Evolutionary conservation across 2,888 invertebrate species (phyloP), one percentile per base, ranked within the genome.

Genomic region (Leptura quadrifasciata): DNA sequence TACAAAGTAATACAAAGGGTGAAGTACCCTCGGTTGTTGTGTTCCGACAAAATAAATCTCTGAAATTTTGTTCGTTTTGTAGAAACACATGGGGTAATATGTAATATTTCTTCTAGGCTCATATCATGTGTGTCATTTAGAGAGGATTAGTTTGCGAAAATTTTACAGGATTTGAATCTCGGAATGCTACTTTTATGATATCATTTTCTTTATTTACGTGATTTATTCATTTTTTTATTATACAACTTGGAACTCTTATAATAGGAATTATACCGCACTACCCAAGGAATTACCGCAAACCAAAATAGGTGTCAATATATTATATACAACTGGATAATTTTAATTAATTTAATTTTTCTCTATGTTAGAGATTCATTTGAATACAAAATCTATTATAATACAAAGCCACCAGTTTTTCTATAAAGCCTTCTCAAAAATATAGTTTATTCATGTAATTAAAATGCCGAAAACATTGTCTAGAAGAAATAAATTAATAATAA

Each of bases 1-100:
- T 55, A 60, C 61, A 73, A 64, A 73, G 65, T 73, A 72, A 64
- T 64, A 73, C 73, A 67, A 73, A 73, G 73, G 73, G 73, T 57
- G 73, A 73, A 73, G 71, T 71, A 61, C 60, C 71, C 71, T 60
- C 52, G 27, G 71, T 61, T 27, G 71, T 65, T 60, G 35, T 27
- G 71, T 71, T 20, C 61, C 60, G n/a, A 58, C 58, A 39, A 65
- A 71, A 71, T 71, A 71, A 71, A 71, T 71, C 71, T 71, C 47
- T 71, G 60, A 71, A 71, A 71, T 71, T 71, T 71, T 61, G 71
- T 71, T 60, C 71, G 71, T 61, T 71, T 71, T 71, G 27, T 35
- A 61, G 39, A 61, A 71, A 71, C 71, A 71, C 71, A 71, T 61
- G 71, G 61, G 71, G 71, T 27, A 52, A 61, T 27, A 17, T n/a